Evolutionary conservation across 2,888 invertebrate species (phyloP), one percentile per base, ranked within the genome.

Genomic region (Cataglyphis livida): DNA sequence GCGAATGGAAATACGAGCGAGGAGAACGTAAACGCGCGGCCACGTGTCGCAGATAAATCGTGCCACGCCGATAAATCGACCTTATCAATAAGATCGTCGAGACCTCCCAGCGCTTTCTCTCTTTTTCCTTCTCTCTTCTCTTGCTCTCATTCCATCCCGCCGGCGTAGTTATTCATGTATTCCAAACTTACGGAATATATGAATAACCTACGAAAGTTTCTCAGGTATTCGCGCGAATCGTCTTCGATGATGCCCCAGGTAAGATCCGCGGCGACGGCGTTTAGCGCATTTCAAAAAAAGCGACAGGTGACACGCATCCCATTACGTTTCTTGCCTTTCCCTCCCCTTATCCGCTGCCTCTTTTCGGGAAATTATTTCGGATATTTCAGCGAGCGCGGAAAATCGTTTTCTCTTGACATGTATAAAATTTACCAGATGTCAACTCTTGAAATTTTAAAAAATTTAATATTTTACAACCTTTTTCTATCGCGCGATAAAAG

Each of bases 151-250:
- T 48, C 61, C 48, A 48, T 61, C 71, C n/a, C 82, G 64, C 74
- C 79, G 68, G 25, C 65, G 44, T 85, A 90, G 74, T 88, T 90
- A 91, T 90, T 91, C 90, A 90, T 88, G 85, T 90, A 91, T 90
- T 90, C 90, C 90, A 91, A 83, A 78, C 90, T 74, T 71, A 51
- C 51, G 90, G 90, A 90, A 90, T 90, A 89, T 85, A 87, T 88
- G 89, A 90, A 90, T 89, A 87, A 87, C 75, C 82, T 83, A 85
- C 81, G 78, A 83, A 87, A 51, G 51, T 51, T 51, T 71, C 21
- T 54, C 83, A 75, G 85, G 85, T 88, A 90, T 73, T 81, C 62
- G 35, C 57, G 73, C 75, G 82, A 88, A 87, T 87, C 87, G 59
- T 71, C 83, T 70, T 75, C 85, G 85, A 88, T 85, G 81, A 84